Percentiles rank a stretch among this genome's conserved stretches.
Conservation (phyloP, 2,797 vertebrate genomes). For the Prionace glauca region DNA sequence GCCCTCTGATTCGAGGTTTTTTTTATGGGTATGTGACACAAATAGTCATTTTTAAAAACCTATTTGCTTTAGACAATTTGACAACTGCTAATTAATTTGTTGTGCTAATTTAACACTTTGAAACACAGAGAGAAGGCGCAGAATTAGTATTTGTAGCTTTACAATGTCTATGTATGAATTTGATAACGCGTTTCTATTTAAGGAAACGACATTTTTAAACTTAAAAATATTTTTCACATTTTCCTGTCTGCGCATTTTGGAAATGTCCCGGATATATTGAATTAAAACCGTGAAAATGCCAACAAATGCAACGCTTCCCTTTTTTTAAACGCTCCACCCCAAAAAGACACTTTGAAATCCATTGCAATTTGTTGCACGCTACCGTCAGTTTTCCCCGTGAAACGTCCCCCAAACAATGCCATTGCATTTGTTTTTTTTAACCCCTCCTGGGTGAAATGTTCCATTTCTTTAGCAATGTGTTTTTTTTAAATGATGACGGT, state of each 20-base stretch:
- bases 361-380: not conserved
- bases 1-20: not conserved
- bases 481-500: not conserved
- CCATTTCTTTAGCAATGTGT: not conserved
- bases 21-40: not conserved
- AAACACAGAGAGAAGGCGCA: not conserved
- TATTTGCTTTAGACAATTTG: not conserved
- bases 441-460: not conserved
- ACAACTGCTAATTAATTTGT: not conserved
- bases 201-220: not conserved
- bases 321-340: not conserved
- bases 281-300: not conserved
- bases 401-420: not conserved
- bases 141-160: not conserved
- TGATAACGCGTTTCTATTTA: not conserved
- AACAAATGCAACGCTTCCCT: not conserved
- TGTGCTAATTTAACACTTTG: not conserved
- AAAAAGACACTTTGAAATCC: not conserved
- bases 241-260: not conserved
- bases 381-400: too few species aligned
- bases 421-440: not conserved
- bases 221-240: not conserved
- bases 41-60: not conserved
- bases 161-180: not conserved
- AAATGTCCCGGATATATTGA: not conserved